phyloP scores from a whole-genome alignment of 2,888 invertebrate genomes.

The Leistus spinibarbis region DNA sequence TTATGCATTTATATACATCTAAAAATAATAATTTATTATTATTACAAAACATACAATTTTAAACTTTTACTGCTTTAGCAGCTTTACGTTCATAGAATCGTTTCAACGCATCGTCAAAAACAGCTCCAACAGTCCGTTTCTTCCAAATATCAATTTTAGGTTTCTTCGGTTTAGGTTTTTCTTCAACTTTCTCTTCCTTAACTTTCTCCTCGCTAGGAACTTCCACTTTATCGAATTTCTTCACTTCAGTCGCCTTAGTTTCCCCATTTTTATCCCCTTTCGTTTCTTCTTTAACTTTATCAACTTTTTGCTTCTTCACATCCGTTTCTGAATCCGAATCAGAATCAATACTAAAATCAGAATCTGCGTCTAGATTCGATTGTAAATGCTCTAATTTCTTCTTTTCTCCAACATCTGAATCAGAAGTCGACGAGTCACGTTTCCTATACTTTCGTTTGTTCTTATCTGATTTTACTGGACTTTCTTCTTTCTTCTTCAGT shows the following conservation, averaged over 20 bases:
- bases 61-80: background rate
- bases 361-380: slow-evolving; percentile 74
- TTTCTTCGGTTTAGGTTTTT: slow-evolving; percentile 48
- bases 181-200: slow-evolving; percentile 42
- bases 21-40: background rate
- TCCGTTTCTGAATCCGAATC: slow-evolving; percentile 56
- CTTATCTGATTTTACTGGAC: background rate
- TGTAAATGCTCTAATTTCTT: slow-evolving; percentile 57
- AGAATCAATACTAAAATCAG: slow-evolving; percentile 72
- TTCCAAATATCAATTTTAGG: slow-evolving; percentile 78
- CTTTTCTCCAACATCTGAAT: slow-evolving; percentile 56
- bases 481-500: background rate
- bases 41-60: background rate
- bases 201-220: slow-evolving; percentile 41
- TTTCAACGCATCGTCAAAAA: slow-evolving; percentile 76
- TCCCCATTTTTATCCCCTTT: slow-evolving; percentile 25
- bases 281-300: slow-evolving; percentile 43
- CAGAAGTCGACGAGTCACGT: slow-evolving; percentile 58
- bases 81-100: slow-evolving; percentile 79
- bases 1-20: background rate
- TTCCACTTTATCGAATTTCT: slow-evolving; percentile 41
- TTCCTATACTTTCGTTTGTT: slow-evolving; percentile 67
- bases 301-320: slow-evolving; percentile 40
- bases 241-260: slow-evolving; percentile 40
- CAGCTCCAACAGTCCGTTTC: slow-evolving; percentile 80